Base-by-base conservation (phyloP, 2,888 invertebrate genomes). In the Merodon equestris region DNA sequence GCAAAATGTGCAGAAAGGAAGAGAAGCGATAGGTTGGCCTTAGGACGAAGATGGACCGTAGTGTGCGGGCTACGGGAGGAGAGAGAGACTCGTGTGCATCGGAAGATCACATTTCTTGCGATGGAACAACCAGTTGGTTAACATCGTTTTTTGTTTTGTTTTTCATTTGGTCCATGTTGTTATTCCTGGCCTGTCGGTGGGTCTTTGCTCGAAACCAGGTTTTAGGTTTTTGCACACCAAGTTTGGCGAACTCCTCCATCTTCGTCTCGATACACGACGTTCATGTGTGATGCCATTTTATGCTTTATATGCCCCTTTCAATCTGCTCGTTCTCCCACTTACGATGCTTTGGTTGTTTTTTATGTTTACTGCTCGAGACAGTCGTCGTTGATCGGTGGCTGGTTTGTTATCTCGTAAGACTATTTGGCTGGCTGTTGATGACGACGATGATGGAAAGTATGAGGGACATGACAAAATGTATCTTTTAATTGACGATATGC, bases 231-330 rank as follows among this genome's bases (percentile, higher is more conserved):
- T 77, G 72, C 72, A 77, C 76, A 67, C 75, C 77, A 73, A 77
- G 77, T 77, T 77, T 73, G 67, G 77, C 67, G 73, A 73, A 68
- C 77, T 77, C 77, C 77, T 77, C 67, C 73, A 73, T 77, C 77
- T 77, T 77, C 77, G 73, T 77, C 77, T 67, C 67, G 67, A 73
- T 67, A 67, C n/a, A 40, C 40, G 10, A 51, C 63, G 54, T 74
- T 63, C 79, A 74, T 79, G 64, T 74, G 73, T 79, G 74, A 64
- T 79, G 79, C 77, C 77, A 77, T 77, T 74, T 79, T 68, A 79
- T 79, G 73, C 64, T 74, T 79, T 70, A 79, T 79, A 79, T 74
- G 68, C 74, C 74, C 64, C 50, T 14, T 40, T 66, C 42, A 40
- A n/a, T n/a, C 10, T 40, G 40, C 9, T 40, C 34, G 17, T 38